These are phyloP conservation scores for Fragum fragum DNA, from an alignment of 2,888 invertebrate species.

Conservation along the genomic window DNA sequence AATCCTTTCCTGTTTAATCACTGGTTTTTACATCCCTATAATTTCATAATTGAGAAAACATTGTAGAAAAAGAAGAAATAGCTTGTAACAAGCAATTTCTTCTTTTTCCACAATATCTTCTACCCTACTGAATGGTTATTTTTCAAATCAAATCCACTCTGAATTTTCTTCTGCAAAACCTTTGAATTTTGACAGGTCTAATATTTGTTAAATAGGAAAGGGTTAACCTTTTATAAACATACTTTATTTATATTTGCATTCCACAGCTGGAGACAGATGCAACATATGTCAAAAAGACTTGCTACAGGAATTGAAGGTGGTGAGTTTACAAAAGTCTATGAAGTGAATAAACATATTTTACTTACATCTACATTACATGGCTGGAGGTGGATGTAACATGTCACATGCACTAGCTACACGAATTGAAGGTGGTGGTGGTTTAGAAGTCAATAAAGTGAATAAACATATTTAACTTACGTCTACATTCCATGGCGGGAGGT, in stretches of 20 bases:
- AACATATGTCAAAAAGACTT: slow-evolving; percentile 99
- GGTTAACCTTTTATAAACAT: not conserved
- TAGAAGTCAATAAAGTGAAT: slow-evolving; percentile 95
- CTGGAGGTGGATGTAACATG: slow-evolving; percentile 99
- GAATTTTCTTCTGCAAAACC: too few relatives aligned
- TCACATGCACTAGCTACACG: slow-evolving; percentile 98
- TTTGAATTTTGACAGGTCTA: too few relatives aligned
- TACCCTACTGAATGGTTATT: too few relatives aligned
- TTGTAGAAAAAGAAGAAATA: too few relatives aligned
- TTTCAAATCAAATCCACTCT: too few relatives aligned
- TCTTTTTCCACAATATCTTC: too few relatives aligned
- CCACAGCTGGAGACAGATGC: slow-evolving; percentile 98
- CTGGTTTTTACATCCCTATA: too few relatives aligned
- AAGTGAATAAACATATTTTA: slow-evolving; percentile 39
- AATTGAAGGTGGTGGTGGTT: slow-evolving; percentile 99
- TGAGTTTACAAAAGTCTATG: slow-evolving; percentile 99
- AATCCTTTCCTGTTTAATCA: too few relatives aligned
- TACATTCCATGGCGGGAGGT: slow-evolving; percentile 98
- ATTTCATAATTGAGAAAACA: too few relatives aligned
- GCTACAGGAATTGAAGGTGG: slow-evolving; percentile 98
- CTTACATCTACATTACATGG: slow-evolving; percentile 97
- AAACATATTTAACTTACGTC: slow-evolving; percentile 89
- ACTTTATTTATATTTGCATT: slow-evolving; percentile 93
- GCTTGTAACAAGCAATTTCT: too few relatives aligned
- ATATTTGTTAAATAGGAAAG: too few relatives aligned